Conservation (phyloP, 2,888 invertebrate species). For the Andrena marginata region DNA sequence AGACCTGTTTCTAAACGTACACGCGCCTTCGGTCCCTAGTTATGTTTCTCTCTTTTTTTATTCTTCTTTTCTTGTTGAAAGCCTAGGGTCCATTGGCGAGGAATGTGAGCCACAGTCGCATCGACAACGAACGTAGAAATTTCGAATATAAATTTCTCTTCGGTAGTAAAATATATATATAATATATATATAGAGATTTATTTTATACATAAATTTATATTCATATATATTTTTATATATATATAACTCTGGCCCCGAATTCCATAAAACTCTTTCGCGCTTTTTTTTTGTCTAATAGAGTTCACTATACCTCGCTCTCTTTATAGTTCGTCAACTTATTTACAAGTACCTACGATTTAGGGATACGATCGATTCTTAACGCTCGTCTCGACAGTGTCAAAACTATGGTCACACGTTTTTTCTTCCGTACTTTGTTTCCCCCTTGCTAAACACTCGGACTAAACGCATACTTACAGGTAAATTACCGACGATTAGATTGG, state of each 20-base stretch:
- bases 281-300: constrained; percentile 50
- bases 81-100: constrained; percentile 73
- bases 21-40: constrained; percentile 58
- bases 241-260: constrained; percentile 83
- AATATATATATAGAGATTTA: constrained; percentile 59
- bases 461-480: constrained; percentile 23
- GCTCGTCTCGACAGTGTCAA: constrained; percentile 6
- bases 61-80: constrained; percentile 23
- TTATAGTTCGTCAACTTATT: constrained; percentile 66
- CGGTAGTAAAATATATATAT: constrained; percentile 84
- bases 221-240: constrained; percentile 67
- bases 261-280: constrained; percentile 77
- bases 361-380: constrained; percentile 66
- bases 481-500: constrained; percentile 57
- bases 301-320: constrained; percentile 36
- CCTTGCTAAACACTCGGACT: constrained; percentile 29
- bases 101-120: constrained; percentile 84
- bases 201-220: constrained; percentile 59
- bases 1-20: constrained; percentile 60
- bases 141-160: constrained; percentile 83
- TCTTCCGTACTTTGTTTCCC: background rate
- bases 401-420: constrained; percentile 1
- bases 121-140: constrained; percentile 83
- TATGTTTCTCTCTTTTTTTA: constrained; percentile 30
- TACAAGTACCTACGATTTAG: constrained; percentile 70